A percentile compares a stretch with the other conserved stretches of the same genome.
phyloP scores from a whole-genome alignment of 2,797 vertebrate genomes.

The Acanthurus tractus region DNA sequence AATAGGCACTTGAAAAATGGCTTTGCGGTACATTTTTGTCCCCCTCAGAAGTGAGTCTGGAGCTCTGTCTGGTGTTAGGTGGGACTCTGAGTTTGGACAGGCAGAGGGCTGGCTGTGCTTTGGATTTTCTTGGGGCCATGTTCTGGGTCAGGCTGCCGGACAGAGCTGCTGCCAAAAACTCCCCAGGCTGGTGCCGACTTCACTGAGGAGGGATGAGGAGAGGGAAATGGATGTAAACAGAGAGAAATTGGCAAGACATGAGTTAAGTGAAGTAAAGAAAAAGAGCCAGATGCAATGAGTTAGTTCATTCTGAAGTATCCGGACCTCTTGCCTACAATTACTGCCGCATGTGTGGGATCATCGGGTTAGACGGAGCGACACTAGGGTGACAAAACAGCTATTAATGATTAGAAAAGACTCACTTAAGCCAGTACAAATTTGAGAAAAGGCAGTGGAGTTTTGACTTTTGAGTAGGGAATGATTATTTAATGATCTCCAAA shows the following conservation, averaged over 20 bases:
- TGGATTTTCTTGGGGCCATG: constrained; percentile 45
- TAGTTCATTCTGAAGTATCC: constrained; percentile 25
- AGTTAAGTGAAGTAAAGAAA: constrained; percentile 23
- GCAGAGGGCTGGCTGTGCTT: constrained; percentile 41
- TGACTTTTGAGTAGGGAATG: constrained; percentile 10
- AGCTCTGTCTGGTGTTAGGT: constrained; percentile 56
- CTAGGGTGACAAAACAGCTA: neutral
- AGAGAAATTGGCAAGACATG: constrained; percentile 8
- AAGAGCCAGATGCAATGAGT: constrained; percentile 19
- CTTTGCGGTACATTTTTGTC: constrained; percentile 39
- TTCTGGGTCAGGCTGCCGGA: constrained; percentile 49
- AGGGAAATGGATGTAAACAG: constrained; percentile 15
- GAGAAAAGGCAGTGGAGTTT: neutral
- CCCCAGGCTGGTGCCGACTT: constrained; percentile 40
- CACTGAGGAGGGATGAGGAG: constrained; percentile 11
- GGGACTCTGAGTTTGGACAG: constrained; percentile 56
- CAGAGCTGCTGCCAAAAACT: constrained; percentile 44
- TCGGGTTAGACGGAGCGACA: neutral
- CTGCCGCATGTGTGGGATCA: constrained; percentile 22
- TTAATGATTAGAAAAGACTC: constrained; percentile 17
- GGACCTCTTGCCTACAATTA: neutral
- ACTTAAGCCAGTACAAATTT: neutral
- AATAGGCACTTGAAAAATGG: constrained; percentile 47
- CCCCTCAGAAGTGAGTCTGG: constrained; percentile 49
- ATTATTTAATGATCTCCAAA: constrained; percentile 5